These are phyloP conservation scores for Zygogramma bicolorata DNA, from an alignment of 2,888 invertebrate species.

Conservation along the genomic window DNA sequence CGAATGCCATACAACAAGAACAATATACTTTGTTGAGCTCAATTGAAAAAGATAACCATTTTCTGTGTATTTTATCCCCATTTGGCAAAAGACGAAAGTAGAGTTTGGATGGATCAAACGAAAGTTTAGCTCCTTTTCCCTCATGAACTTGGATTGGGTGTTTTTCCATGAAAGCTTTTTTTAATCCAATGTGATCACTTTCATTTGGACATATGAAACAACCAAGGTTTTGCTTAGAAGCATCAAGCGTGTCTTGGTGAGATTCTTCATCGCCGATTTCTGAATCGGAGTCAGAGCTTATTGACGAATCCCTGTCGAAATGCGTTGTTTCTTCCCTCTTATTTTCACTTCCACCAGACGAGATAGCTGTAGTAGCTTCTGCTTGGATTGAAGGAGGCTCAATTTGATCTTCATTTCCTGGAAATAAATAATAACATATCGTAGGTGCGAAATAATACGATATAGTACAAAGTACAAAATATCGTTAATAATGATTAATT, in stretches of 20 bases:
- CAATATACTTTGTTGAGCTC: not conserved
- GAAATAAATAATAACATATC: too few species aligned
- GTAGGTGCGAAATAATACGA: too few species aligned
- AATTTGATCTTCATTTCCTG: too few species aligned
- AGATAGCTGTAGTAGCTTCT: too few species aligned
- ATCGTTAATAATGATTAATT: too few species aligned
- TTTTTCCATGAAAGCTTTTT: not conserved
- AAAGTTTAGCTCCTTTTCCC: not conserved
- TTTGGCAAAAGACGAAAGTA: not conserved
- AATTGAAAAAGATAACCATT: not conserved
- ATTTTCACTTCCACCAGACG: too few species aligned
- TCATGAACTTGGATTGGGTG: not conserved
- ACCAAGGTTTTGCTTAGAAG: not conserved
- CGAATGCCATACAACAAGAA: not conserved
- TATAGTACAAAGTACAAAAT: too few species aligned
- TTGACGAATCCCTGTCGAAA: too few species aligned
- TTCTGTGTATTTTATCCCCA: not conserved
- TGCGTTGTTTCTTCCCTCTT: too few species aligned
- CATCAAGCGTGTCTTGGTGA: not conserved
- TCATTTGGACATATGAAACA: not conserved
- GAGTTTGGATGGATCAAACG: not conserved
- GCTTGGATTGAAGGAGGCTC: too few species aligned
- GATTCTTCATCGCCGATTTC: not conserved
- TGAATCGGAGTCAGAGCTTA: not conserved
- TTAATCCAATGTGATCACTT: not conserved